Percentiles rank a stretch among this genome's conserved stretches.
Conservation (phyloP, 2,888 invertebrate genomes). For the Thymelicus lineola region DNA sequence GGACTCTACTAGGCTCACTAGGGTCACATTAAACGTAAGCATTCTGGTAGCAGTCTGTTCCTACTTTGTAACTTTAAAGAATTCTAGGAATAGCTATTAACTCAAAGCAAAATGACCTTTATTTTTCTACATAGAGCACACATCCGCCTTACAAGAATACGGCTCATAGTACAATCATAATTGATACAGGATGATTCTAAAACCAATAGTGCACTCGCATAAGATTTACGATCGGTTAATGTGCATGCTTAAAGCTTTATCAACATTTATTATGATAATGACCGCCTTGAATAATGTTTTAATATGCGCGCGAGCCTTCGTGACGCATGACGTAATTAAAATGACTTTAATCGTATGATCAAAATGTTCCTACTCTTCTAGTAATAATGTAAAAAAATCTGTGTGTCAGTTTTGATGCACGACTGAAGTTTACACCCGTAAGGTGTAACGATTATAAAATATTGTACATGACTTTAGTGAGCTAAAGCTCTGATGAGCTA, state of each 20-base stretch:
- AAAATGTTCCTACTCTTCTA: too few species aligned
- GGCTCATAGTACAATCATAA: conserved; percentile 69
- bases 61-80: too few species aligned
- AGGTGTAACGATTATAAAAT: too few species aligned
- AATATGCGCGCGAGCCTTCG: conserved; percentile 56
- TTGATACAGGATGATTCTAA: conserved; percentile 72
- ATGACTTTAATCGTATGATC: background rate
- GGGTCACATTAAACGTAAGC: too few species aligned
- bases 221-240: conserved; percentile 78
- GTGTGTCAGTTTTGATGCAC: too few species aligned
- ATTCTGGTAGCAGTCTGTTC: too few species aligned
- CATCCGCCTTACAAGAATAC: conserved; percentile 26
- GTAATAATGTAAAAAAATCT: too few species aligned
- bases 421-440: too few species aligned
- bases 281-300: conserved; percentile 70
- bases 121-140: conserved; percentile 49
- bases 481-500: too few species aligned
- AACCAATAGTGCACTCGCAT: conserved; percentile 71
- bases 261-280: conserved; percentile 83
- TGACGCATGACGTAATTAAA: conserved; percentile 29
- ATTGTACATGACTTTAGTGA: too few species aligned
- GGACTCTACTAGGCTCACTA: too few species aligned
- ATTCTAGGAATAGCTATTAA: too few species aligned
- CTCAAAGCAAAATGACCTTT: background rate
- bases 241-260: conserved; percentile 77